Percentiles rank a stretch among this genome's conserved stretches.
These are phyloP conservation scores for Papilio aristodemus DNA, from an alignment of 1,140 invertebrate species.

Conservation along the genomic window DNA sequence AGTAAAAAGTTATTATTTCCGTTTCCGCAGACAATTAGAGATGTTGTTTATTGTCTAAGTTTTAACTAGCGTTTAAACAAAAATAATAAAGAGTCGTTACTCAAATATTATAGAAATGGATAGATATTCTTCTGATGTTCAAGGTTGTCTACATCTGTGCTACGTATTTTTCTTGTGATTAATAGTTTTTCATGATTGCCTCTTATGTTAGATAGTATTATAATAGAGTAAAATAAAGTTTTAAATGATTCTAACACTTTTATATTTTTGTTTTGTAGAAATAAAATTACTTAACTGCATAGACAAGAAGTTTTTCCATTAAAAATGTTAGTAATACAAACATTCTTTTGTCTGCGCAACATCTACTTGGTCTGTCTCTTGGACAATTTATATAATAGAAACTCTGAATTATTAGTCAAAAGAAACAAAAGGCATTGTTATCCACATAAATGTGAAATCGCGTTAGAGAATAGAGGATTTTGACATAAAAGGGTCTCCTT, in stretches of 20 bases:
- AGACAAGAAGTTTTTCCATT: slow-evolving; percentile 31
- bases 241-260: neutral
- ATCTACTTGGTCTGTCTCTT: slow-evolving; percentile 36
- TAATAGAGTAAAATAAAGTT: neutral
- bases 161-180: too few relatives aligned
- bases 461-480: slow-evolving; percentile 58
- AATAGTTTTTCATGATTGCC: too few relatives aligned
- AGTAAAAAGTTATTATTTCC: neutral
- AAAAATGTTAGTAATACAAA: slow-evolving; percentile 29
- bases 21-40: neutral
- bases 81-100: neutral
- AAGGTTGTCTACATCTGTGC: too few relatives aligned
- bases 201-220: neutral
- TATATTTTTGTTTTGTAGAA: slow-evolving; percentile 17
- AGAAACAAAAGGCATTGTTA: slow-evolving; percentile 66
- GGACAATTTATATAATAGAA: slow-evolving; percentile 47
- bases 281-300: slow-evolving; percentile 28
- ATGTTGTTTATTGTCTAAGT: neutral
- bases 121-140: neutral
- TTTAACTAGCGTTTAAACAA: neutral
- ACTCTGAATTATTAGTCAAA: slow-evolving; percentile 57
- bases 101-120: neutral
- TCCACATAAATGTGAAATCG: slow-evolving; percentile 62
- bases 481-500: slow-evolving; percentile 55
- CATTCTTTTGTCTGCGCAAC: slow-evolving; percentile 21